Evolutionary conservation across 2,113 vertebrate genomes (phyloP).

Genomic region (Paramormyrops kingsleyae): DNA sequence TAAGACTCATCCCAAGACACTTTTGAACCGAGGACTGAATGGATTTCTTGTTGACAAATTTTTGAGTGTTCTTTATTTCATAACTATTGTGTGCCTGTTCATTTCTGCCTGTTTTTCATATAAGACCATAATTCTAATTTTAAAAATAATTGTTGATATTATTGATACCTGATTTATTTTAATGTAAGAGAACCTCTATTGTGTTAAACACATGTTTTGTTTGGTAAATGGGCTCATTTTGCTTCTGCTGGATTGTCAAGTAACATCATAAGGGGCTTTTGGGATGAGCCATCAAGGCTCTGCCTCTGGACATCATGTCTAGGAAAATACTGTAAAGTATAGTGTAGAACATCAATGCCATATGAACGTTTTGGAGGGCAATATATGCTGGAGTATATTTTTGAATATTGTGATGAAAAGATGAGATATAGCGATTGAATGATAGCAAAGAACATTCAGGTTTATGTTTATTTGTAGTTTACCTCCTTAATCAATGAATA

Average conservation of each 20-base stretch:
- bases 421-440: neutral
- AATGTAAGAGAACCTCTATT: neutral
- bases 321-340: neutral
- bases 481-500: neutral
- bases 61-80: neutral
- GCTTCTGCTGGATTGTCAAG: neutral
- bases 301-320: neutral
- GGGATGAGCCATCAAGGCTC: neutral
- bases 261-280: neutral
- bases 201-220: neutral
- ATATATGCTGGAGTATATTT: neutral
- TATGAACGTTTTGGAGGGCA: neutral
- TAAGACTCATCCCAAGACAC: neutral
- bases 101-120: neutral
- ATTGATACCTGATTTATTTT: neutral
- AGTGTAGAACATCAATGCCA: neutral
- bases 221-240: neutral
- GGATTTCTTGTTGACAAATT: neutral
- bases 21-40: neutral
- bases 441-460: neutral
- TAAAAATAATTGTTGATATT: neutral
- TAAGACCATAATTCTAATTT: neutral
- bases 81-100: neutral
- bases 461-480: neutral
- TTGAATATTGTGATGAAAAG: neutral